A percentile compares a stretch with the other conserved stretches of the same genome.
Conservation (phyloP, 2,888 invertebrate species). For the Thelaira solivaga region DNA sequence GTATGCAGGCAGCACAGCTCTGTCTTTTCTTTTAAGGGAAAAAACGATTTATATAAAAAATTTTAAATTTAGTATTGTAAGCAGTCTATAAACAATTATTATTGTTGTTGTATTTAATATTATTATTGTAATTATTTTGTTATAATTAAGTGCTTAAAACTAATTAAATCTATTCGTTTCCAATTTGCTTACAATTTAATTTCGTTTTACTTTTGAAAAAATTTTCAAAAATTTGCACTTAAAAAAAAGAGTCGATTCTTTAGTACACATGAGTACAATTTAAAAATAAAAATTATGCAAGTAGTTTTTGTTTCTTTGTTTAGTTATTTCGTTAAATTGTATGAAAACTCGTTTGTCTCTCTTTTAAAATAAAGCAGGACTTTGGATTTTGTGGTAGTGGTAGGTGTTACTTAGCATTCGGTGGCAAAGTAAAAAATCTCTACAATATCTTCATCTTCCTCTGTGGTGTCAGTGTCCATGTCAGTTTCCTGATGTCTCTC, state of each 20-base stretch:
- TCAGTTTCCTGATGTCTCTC: too few species aligned
- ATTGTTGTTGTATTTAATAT: too few species aligned
- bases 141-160: too few species aligned
- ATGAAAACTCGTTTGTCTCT: neutral
- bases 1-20: too few species aligned
- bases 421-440: slow-evolving; percentile 74
- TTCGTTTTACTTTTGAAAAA: slow-evolving; percentile 52
- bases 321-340: neutral
- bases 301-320: neutral
- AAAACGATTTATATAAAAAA: too few species aligned
- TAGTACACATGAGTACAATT: slow-evolving; percentile 23
- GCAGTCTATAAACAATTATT: too few species aligned
- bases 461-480: neutral
- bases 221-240: slow-evolving; percentile 54
- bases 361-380: neutral
- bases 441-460: slow-evolving; percentile 63
- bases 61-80: too few species aligned
- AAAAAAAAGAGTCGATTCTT: slow-evolving; percentile 5
- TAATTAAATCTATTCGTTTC: slow-evolving; percentile 9
- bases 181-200: neutral
- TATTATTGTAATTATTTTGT: too few species aligned
- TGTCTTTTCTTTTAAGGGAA: too few species aligned
- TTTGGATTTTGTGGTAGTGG: neutral
- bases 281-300: slow-evolving; percentile 1
- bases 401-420: slow-evolving; percentile 66